These are phyloP conservation scores for Hemicentrotus pulcherrimus DNA, from an alignment of 35 echinoderm and acorn worm species.

Conservation along the genomic window DNA sequence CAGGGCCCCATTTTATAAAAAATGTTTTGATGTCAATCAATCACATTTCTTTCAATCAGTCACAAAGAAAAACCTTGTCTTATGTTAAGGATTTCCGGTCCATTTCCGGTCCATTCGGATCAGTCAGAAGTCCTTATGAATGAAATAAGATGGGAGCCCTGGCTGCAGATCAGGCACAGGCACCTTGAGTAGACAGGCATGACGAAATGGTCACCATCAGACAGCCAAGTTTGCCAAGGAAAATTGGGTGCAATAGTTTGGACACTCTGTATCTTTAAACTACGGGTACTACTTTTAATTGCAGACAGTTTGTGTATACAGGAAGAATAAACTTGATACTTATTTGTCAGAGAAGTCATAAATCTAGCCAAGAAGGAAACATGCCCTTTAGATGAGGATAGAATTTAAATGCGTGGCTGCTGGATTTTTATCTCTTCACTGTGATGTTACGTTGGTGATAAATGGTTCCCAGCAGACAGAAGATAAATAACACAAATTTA, in stretches of 20 bases:
- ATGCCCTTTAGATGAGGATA: neutral
- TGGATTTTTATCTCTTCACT: neutral
- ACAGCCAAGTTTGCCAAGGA: no score
- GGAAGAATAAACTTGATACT: neutral
- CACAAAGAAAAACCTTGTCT: no score
- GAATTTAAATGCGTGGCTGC: neutral
- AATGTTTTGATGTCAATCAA: no score
- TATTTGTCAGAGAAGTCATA: slow-evolving; percentile 1
- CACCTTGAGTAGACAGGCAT: neutral
- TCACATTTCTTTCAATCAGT: no score
- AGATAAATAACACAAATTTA: neutral
- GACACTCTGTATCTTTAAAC: neutral
- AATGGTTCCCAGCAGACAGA: neutral
- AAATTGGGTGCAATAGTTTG: neutral
- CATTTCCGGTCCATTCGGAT: no score
- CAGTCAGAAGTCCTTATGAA: no score
- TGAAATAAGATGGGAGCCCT: no score
- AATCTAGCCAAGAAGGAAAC: neutral
- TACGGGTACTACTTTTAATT: neutral
- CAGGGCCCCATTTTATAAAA: no score
- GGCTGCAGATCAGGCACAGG: neutral
- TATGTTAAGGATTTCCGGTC: no score
- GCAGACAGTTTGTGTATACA: neutral
- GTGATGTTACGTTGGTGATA: neutral
- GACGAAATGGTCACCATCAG: neutral